Percentiles rank a stretch among this genome's conserved stretches.
Conservation (phyloP, 2,888 invertebrate species). For the Trissolcus japonicus region DNA sequence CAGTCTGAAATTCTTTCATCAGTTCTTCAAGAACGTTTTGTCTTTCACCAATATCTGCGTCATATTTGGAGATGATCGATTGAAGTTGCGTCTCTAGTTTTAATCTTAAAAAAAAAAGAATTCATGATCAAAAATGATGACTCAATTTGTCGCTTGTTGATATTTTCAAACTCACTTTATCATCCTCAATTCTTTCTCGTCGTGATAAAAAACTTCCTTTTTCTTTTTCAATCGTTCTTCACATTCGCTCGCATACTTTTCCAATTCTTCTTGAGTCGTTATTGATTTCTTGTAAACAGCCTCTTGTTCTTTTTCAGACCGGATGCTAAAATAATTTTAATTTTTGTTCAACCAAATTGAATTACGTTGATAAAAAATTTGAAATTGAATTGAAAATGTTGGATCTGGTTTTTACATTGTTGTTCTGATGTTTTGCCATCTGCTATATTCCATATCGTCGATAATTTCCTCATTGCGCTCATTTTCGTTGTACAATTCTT, state of each 20-base stretch:
- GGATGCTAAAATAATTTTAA: constrained; percentile 3
- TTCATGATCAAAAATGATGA: no score
- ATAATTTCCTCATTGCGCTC: constrained; percentile 6
- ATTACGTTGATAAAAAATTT: not conserved
- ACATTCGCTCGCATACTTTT: constrained; percentile 26
- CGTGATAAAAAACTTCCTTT: constrained; percentile 25
- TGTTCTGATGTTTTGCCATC: constrained; percentile 4
- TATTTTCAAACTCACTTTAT: constrained; percentile 51
- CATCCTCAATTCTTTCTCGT: constrained; percentile 50
- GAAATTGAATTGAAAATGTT: no score
- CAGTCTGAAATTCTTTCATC: constrained; percentile 37
- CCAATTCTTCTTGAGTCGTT: constrained; percentile 34
- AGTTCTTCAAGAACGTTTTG: constrained; percentile 51
- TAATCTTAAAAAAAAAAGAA: not conserved
- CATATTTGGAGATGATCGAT: constrained; percentile 58
- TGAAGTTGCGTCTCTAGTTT: constrained; percentile 58
- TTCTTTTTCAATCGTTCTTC: constrained; percentile 32
- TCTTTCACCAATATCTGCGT: constrained; percentile 56
- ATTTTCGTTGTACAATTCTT: not conserved
- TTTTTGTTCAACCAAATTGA: not conserved
- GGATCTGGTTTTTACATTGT: not conserved
- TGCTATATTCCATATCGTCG: constrained; percentile 1
- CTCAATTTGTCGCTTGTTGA: not conserved
- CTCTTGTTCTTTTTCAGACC: constrained; percentile 39
- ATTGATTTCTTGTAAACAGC: constrained; percentile 23